phyloP scores from a whole-genome alignment of 2,797 vertebrate genomes.

The Gouania willdenowi region DNA sequence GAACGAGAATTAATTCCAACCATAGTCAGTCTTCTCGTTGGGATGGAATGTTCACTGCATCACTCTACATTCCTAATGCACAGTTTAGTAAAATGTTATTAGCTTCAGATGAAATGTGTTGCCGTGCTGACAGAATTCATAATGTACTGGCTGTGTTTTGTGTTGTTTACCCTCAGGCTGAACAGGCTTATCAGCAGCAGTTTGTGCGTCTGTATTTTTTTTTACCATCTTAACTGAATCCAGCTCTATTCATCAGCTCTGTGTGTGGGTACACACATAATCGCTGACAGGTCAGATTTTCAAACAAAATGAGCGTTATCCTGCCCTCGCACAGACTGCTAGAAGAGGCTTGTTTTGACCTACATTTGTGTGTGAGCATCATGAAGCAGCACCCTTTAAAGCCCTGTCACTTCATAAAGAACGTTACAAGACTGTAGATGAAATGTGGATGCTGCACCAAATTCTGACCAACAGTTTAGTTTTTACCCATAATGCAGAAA shows the following conservation, averaged over 20 bases:
- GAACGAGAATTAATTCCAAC: too few relatives aligned
- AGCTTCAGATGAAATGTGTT: background rate
- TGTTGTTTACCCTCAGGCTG: constrained; percentile 5
- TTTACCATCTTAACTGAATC: constrained; percentile 4
- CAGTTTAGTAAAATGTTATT: background rate
- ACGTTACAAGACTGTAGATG: too few relatives aligned
- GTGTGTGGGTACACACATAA: background rate
- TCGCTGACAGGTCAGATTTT: constrained; percentile 3
- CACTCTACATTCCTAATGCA: too few relatives aligned
- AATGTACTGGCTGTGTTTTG: background rate
- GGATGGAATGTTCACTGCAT: too few relatives aligned
- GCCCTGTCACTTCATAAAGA: constrained; percentile 1
- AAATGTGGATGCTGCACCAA: too few relatives aligned
- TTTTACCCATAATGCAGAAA: too few relatives aligned
- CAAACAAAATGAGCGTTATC: background rate
- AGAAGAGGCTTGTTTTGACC: constrained; percentile 14
- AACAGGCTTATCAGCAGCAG: background rate
- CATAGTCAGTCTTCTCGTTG: too few relatives aligned
- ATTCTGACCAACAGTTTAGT: too few relatives aligned
- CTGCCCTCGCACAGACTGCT: background rate
- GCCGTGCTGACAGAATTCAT: background rate
- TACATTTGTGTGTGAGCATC: constrained; percentile 15
- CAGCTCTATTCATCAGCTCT: background rate
- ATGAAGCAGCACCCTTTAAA: constrained; percentile 1
- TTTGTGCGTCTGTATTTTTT: constrained; percentile 9